Percentiles rank a stretch among this genome's conserved stretches.
Evolutionary conservation across 2,888 invertebrate genomes (phyloP).

Genomic region (Unio delphinus): DNA sequence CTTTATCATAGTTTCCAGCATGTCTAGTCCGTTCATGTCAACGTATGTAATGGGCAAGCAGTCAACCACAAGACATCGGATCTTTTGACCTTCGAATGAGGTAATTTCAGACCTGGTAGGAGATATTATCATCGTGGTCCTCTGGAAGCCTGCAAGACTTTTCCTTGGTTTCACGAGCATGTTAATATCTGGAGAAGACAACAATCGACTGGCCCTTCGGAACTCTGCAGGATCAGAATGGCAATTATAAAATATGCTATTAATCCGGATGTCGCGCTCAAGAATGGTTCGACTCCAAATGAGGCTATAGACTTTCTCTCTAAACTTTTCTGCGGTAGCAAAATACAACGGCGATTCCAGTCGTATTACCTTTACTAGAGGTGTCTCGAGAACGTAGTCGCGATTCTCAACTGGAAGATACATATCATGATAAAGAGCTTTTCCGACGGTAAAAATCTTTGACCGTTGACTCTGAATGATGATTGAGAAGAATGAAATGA

Average conservation of each 20-base stretch:
- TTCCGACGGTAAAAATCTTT: conserved; percentile 49
- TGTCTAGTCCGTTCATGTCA: conserved; percentile 57
- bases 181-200: conserved; percentile 3
- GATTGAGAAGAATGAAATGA: conserved; percentile 52
- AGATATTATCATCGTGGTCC: conserved; percentile 1
- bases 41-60: conserved; percentile 60
- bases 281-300: conserved; percentile 53
- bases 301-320: conserved; percentile 50
- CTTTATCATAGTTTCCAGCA: conserved; percentile 42
- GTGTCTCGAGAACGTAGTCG: conserved; percentile 49
- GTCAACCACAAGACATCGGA: conserved; percentile 49
- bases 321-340: conserved; percentile 65
- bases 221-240: no score
- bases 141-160: conserved; percentile 1
- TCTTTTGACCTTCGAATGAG: background rate
- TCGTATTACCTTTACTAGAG: conserved; percentile 59
- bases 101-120: background rate
- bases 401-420: conserved; percentile 47
- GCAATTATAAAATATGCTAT: background rate
- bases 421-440: conserved; percentile 42
- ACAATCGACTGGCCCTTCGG: background rate
- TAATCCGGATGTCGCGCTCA: conserved; percentile 6
- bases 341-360: conserved; percentile 66
- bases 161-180: conserved; percentile 14
- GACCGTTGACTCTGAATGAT: conserved; percentile 58